Base-by-base conservation (phyloP, 2,797 vertebrate genomes). In the Microctenopoma lineatum region DNA sequence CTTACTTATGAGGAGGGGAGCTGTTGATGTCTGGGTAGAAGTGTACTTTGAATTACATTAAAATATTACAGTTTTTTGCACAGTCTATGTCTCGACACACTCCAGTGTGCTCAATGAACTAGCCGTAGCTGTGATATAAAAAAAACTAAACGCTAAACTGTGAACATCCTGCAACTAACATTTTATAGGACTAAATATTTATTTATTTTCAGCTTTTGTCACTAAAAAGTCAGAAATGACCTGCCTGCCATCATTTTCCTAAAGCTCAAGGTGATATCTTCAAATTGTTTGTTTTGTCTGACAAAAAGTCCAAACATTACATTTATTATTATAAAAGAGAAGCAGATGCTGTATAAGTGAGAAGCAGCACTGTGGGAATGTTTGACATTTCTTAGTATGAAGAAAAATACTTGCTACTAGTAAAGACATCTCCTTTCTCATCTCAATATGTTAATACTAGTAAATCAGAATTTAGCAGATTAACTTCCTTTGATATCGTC, bases 1-100 rank as follows among this genome's bases (percentile, higher is more conserved):
- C 61, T 66, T 57, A 57, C 13, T 4, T 18, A 21, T 59, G n/a
- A 54, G n/a, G 15, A 54, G 15, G 45, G 12, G 18, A 74, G 68
- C 55, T 58, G 42, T 21, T 68, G 69, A 21, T 68, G 59, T 68
- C n/a, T 38, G 5, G 53, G 39, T 44, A 59, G 4, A 62, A 62
- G 69, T 47, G n/a, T 39, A 26, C 42, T 65, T 58, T 55, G 41
- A 77, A 56, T 69, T 56, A 48, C 16, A 66, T 42, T 45, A 58
- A 57, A 56, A 53, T 21, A 52, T 16, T 55, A 55, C 34, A 32
- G 42, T 77, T 36, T 26, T 51, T 39, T 72, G 27, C 53, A 44
- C 2, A 52, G 66, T 26, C 2, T 14, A 7, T 36, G 27, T 46
- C 18, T n/a, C 42, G 38, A 55, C 65, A 29, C 7, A 34, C 7